Evolutionary conservation across 2,797 vertebrate genomes (phyloP).

Genomic region (Megalops cyprinoides): DNA sequence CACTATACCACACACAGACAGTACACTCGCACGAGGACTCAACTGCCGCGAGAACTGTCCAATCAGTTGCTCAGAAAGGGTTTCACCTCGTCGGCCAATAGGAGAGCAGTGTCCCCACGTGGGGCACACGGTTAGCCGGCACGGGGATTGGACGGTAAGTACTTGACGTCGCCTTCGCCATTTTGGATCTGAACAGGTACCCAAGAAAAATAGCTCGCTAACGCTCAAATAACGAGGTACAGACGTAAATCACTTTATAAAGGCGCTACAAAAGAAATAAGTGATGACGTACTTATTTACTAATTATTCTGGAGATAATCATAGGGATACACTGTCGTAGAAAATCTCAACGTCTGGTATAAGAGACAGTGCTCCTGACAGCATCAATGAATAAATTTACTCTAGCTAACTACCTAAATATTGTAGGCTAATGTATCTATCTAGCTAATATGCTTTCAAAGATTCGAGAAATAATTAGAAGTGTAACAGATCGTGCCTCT

Average conservation of each 20-base stretch:
- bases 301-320: neutral
- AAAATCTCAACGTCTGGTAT: neutral
- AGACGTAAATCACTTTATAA: conserved; percentile 44
- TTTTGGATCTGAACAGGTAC: conserved; percentile 82
- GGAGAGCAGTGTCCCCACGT: conserved; percentile 74
- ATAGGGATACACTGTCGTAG: neutral
- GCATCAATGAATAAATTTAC: conserved; percentile 20
- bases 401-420: neutral
- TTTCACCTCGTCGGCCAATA: conserved; percentile 64
- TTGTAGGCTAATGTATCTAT: neutral
- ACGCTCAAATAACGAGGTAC: conserved; percentile 69
- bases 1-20: conserved; percentile 85
- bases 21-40: conserved; percentile 82
- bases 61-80: conserved; percentile 71
- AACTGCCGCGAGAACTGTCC: conserved; percentile 79
- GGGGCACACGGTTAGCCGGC: conserved; percentile 58
- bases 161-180: conserved; percentile 81
- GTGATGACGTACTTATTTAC: conserved; percentile 18
- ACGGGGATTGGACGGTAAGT: conserved; percentile 68
- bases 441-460: conserved; percentile 8
- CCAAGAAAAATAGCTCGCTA: conserved; percentile 67
- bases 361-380: conserved; percentile 25
- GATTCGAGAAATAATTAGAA: conserved; percentile 12
- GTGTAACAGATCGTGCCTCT: neutral
- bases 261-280: conserved; percentile 29